A percentile compares a stretch with the other conserved stretches of the same genome.
Conservation (phyloP, 1,140 invertebrate genomes). For the Bombyx mori region ASM3026992v2 NC_085117.1:17352501-17353000, state of each 20-base stretch:
- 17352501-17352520: slow-evolving; percentile 7
- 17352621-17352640: slow-evolving; percentile 9
- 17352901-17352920: slow-evolving; percentile 11
- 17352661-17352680: slow-evolving; percentile 21
- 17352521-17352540: slow-evolving; percentile 12
- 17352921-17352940: slow-evolving; percentile 11
- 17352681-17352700: slow-evolving; percentile 11
- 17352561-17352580: slow-evolving; percentile 9
- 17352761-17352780: slow-evolving; percentile 16
- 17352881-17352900: slow-evolving; percentile 8
- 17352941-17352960: slow-evolving; percentile 9
- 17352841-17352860: slow-evolving; percentile 12
- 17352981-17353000: slow-evolving; percentile 3
- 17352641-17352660: slow-evolving; percentile 14
- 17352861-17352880: slow-evolving; percentile 12
- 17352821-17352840: slow-evolving; percentile 5
- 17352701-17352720: slow-evolving; percentile 5
- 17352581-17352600: slow-evolving; percentile 5
- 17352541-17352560: slow-evolving; percentile 15
- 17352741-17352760: slow-evolving; percentile 17
- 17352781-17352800: background rate
- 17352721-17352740: slow-evolving; percentile 10
- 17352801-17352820: slow-evolving; percentile 3
- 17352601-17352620: slow-evolving; percentile 5
- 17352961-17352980: slow-evolving; percentile 9